phyloP scores from a whole-genome alignment of 2,113 vertebrate species.

The Misgurnus anguillicaudatus region DNA sequence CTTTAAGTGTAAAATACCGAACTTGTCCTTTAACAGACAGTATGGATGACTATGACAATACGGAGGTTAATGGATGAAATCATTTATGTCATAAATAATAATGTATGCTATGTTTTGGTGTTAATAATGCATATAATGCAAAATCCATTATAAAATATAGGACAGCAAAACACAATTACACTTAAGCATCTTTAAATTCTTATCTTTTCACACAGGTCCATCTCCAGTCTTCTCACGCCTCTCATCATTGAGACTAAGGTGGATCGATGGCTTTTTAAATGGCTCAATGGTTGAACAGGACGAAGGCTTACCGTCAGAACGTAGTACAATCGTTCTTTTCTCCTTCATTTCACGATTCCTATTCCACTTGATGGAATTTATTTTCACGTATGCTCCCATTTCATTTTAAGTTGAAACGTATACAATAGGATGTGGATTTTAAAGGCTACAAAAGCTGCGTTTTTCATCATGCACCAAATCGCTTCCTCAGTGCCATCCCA shows the following conservation, averaged over 20 bases:
- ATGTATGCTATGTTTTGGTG: no score
- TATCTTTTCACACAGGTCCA: constrained; percentile 54
- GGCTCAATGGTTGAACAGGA: constrained; percentile 59
- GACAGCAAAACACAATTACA: neutral
- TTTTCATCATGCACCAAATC: constrained; percentile 8
- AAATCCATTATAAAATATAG: no score
- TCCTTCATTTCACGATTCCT: constrained; percentile 69
- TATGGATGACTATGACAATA: no score
- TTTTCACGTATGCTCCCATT: constrained; percentile 60
- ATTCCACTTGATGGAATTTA: constrained; percentile 67
- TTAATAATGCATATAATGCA: no score
- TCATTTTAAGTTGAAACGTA: constrained; percentile 68
- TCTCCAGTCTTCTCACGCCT: constrained; percentile 57
- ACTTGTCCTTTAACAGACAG: no score
- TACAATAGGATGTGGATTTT: constrained; percentile 69
- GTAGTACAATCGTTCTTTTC: constrained; percentile 73
- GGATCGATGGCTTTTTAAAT: constrained; percentile 50
- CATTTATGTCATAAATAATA: neutral
- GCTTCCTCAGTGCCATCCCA: neutral
- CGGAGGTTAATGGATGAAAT: neutral
- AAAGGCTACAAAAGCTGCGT: constrained; percentile 56
- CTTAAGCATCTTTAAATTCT: constrained; percentile 25
- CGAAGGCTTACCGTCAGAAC: constrained; percentile 69
- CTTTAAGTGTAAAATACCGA: no score
- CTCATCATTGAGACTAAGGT: constrained; percentile 63